Conservation (phyloP, 2,113 vertebrate genomes). For the Porphyrio hochstetteri region DNA sequence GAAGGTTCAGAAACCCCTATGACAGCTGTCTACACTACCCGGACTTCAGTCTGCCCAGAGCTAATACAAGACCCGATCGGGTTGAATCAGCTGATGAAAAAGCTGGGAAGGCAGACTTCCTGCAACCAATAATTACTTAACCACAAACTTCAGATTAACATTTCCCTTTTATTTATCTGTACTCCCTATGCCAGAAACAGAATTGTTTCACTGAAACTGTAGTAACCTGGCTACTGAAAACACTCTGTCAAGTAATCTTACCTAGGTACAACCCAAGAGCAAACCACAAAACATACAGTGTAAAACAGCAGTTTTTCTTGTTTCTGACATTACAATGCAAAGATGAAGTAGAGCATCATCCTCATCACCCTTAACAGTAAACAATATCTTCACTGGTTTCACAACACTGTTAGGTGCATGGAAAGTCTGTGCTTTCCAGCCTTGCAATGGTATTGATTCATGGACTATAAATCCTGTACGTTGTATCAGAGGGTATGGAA, state of each 20-base stretch:
- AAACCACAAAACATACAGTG: not conserved
- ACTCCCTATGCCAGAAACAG: not conserved
- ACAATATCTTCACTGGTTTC: not conserved
- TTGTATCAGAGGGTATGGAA: not conserved
- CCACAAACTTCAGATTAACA: not conserved
- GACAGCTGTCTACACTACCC: not conserved
- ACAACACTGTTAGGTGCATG: not conserved
- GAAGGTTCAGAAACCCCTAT: not conserved
- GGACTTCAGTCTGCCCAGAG: not conserved
- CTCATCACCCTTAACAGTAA: not conserved
- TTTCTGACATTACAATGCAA: not conserved
- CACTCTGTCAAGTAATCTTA: not conserved
- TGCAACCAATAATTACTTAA: not conserved
- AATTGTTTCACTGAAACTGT: slow-evolving; percentile 30
- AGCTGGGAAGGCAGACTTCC: not conserved
- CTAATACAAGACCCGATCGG: not conserved
- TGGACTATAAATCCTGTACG: not conserved
- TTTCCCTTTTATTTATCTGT: not conserved
- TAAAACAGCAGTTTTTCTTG: not conserved
- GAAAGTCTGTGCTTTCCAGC: not conserved
- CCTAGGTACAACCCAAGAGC: not conserved
- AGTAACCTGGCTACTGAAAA: not conserved
- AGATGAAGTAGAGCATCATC: not conserved
- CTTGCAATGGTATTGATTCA: not conserved
- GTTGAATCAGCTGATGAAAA: not conserved